These are phyloP conservation scores for Tromatobia lineatoria DNA, from an alignment of 2,888 invertebrate species.

Conservation along the genomic window DNA sequence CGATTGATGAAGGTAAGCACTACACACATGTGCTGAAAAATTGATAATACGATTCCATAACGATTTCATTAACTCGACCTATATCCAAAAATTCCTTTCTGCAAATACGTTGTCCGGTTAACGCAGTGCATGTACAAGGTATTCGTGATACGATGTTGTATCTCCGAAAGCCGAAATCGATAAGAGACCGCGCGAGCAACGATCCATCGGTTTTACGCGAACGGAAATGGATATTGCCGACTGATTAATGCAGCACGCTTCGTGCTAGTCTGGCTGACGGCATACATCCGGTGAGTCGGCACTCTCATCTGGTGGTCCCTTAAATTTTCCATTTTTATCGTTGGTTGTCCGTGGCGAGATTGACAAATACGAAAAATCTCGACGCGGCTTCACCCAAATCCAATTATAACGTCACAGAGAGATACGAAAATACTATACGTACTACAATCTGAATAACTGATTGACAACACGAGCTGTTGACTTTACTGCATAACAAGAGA, in stretches of 20 bases:
- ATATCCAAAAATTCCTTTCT: conserved; percentile 54
- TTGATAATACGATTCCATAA: conserved; percentile 69
- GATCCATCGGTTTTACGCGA: conserved; percentile 65
- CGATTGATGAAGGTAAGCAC: background rate
- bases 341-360: conserved; percentile 26
- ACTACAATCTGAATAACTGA: background rate
- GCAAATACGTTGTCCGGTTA: conserved; percentile 43
- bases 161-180: conserved; percentile 61
- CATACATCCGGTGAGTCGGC: background rate
- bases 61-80: conserved; percentile 74
- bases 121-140: conserved; percentile 23
- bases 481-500: background rate
- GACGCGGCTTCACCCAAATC: conserved; percentile 25
- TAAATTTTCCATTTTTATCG: conserved; percentile 56
- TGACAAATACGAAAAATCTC: conserved; percentile 39
- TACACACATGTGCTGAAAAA: conserved; percentile 1
- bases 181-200: conserved; percentile 50
- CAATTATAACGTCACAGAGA: conserved; percentile 10
- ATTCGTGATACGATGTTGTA: conserved; percentile 44
- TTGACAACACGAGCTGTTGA: background rate
- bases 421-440: conserved; percentile 12
- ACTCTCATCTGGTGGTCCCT: conserved; percentile 20
- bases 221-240: conserved; percentile 67
- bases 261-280: conserved; percentile 38
- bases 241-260: conserved; percentile 69